phyloP scores from a whole-genome alignment of 2,888 invertebrate genomes.

The Micoletzkya japonica region DNA sequence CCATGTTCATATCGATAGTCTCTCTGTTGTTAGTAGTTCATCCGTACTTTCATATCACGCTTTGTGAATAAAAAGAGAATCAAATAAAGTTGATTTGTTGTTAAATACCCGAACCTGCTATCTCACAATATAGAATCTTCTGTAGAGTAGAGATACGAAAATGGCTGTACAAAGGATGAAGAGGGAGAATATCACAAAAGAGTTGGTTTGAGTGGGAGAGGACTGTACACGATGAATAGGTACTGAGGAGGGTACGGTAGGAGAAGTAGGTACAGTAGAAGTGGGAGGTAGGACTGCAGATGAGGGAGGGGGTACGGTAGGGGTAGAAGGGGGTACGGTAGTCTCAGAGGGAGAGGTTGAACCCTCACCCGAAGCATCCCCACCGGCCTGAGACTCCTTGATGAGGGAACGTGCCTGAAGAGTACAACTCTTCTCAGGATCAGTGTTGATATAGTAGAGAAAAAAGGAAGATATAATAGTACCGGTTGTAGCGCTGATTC shows the following conservation, averaged over 20 bases:
- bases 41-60: too few relatives aligned
- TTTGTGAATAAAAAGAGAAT: too few relatives aligned
- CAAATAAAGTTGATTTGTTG: too few relatives aligned
- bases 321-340: background rate
- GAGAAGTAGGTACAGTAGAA: background rate
- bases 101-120: too few relatives aligned
- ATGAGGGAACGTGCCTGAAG: slow-evolving; percentile 22
- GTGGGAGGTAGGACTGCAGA: slow-evolving; percentile 4
- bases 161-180: background rate
- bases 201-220: too few relatives aligned
- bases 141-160: background rate
- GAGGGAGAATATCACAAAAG: background rate
- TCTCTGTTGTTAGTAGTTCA: too few relatives aligned
- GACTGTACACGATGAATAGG: background rate
- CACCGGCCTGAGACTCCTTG: background rate
- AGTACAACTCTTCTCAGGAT: too few relatives aligned
- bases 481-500: too few relatives aligned
- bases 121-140: background rate
- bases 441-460: too few relatives aligned
- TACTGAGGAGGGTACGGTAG: background rate
- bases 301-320: background rate
- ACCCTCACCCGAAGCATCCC: slow-evolving; percentile 8
- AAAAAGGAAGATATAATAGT: too few relatives aligned
- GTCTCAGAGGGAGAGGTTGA: slow-evolving; percentile 10
- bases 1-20: too few relatives aligned